A percentile compares a stretch with the other conserved stretches of the same genome.
phyloP scores from a whole-genome alignment of 2,113 vertebrate genomes.

The Forbesichthys papilliferus region DNA sequence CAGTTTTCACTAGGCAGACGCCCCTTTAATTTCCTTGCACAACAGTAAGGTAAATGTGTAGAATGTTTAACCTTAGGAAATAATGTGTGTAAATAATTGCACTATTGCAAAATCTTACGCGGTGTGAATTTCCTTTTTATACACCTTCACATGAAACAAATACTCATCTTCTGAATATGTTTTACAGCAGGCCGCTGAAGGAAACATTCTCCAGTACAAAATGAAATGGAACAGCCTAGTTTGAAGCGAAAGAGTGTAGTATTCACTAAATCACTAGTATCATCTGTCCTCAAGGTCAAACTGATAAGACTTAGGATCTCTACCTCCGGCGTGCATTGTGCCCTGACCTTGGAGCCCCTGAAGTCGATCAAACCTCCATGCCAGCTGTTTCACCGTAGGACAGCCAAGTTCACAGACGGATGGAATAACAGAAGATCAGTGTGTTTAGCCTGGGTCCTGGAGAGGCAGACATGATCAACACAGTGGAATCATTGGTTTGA shows the following conservation, averaged over 20 bases:
- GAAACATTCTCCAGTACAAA: neutral
- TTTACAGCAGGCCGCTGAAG: slow-evolving; percentile 8
- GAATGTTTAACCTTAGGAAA: too few relatives aligned
- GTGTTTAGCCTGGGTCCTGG: slow-evolving; percentile 47
- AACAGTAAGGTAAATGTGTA: too few relatives aligned
- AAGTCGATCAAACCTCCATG: slow-evolving; percentile 68
- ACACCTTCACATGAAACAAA: too few relatives aligned
- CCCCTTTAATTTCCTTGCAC: too few relatives aligned
- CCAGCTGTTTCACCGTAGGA: slow-evolving; percentile 52
- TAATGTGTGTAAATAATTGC: neutral
- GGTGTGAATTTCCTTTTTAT: neutral
- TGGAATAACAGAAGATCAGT: slow-evolving; percentile 63
- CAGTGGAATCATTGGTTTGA: slow-evolving; percentile 25
- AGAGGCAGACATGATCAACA: slow-evolving; percentile 37
- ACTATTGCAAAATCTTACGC: neutral
- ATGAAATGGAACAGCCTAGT: neutral
- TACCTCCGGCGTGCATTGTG: slow-evolving; percentile 67
- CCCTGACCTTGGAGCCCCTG: slow-evolving; percentile 70
- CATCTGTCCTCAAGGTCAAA: slow-evolving; percentile 74
- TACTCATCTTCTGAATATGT: neutral
- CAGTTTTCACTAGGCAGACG: too few relatives aligned
- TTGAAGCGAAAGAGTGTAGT: slow-evolving; percentile 34
- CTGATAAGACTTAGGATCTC: slow-evolving; percentile 76
- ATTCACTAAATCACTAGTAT: slow-evolving; percentile 67
- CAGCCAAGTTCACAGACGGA: slow-evolving; percentile 53